phyloP scores from a whole-genome alignment of 2,797 vertebrate species.

The Neosilurus hyrtlii region DNA sequence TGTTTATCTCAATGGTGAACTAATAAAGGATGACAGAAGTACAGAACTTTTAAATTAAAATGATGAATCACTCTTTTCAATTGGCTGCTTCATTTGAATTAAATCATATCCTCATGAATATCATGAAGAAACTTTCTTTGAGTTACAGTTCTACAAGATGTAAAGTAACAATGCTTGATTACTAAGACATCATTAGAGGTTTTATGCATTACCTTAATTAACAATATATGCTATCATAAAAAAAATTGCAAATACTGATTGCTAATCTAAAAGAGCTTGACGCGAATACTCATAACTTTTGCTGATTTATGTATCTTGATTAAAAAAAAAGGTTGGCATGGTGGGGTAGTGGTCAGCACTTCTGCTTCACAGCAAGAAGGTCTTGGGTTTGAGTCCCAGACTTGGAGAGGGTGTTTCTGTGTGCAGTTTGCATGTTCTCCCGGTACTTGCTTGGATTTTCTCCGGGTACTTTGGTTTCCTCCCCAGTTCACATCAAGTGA shows the following conservation, averaged over 20 bases:
- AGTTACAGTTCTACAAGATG: neutral
- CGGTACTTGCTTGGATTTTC: no score
- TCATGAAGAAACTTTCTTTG: neutral
- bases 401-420: no score
- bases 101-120: neutral
- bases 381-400: no score
- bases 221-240: neutral
- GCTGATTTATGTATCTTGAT: neutral
- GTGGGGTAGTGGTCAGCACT: no score
- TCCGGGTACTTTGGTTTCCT: no score
- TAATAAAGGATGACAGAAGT: neutral
- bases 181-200: neutral
- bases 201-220: neutral
- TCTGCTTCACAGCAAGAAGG: no score
- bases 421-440: no score
- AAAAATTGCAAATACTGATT: neutral
- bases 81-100: neutral
- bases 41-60: neutral
- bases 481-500: no score
- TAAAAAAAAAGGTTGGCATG: no score
- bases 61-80: neutral
- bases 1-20: neutral
- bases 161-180: neutral
- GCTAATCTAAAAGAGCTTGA: neutral
- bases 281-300: neutral